phyloP scores from a whole-genome alignment of 2,113 vertebrate species.

The Cygnus buccinator region DNA sequence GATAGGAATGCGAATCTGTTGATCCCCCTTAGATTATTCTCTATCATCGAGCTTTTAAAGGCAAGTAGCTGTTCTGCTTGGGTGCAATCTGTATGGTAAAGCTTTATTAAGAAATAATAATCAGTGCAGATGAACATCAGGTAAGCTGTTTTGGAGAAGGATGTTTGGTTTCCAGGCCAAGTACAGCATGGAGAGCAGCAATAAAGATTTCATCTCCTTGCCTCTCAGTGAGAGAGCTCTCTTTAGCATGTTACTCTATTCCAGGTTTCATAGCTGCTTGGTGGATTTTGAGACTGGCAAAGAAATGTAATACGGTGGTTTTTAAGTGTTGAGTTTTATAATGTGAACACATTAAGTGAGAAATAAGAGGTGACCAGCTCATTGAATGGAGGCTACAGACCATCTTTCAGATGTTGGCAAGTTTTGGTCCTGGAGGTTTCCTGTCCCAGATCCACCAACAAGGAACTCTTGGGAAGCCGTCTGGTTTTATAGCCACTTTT shows the following conservation, averaged over 20 bases:
- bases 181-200: background rate
- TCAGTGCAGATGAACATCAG: background rate
- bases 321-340: background rate
- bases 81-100: background rate
- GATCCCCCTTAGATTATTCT: conserved; percentile 16
- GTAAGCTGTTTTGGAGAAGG: background rate
- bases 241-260: background rate
- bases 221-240: background rate
- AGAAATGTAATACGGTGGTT: background rate
- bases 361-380: background rate
- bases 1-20: background rate
- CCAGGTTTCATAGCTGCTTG: background rate
- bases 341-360: fast-evolving
- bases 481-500: background rate
- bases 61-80: background rate
- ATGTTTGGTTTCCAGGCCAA: conserved; percentile 11
- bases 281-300: background rate
- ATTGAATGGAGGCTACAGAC: background rate
- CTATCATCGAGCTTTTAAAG: conserved; percentile 16
- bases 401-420: background rate
- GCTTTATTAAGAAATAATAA: conserved; percentile 27
- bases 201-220: background rate
- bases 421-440: background rate
- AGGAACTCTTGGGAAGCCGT: background rate
- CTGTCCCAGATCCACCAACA: background rate